Evolutionary conservation across 2,888 invertebrate genomes (phyloP).

Genomic region (Andrena trimmerana): DNA sequence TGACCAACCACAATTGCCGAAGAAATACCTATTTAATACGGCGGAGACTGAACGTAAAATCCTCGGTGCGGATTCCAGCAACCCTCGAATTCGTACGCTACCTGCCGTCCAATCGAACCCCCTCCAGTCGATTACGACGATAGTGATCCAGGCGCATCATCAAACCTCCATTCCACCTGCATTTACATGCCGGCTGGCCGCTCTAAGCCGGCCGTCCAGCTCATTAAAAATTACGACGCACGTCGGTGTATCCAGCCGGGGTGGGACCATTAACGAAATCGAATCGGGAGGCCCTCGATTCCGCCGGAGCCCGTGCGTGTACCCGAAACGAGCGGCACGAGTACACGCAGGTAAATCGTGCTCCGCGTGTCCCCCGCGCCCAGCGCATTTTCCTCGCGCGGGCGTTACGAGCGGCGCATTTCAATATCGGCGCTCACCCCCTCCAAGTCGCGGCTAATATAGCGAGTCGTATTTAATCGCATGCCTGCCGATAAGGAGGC

Average conservation of each 20-base stretch:
- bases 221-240: conserved; percentile 73
- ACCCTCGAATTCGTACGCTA: too few species aligned
- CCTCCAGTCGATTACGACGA: conserved; percentile 41
- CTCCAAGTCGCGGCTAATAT: conserved; percentile 42
- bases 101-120: conserved; percentile 2
- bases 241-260: conserved; percentile 24
- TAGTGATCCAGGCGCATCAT: conserved; percentile 49
- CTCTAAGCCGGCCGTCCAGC: conserved; percentile 54
- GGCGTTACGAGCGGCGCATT: conserved; percentile 60
- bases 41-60: neutral
- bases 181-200: conserved; percentile 58
- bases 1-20: too few species aligned
- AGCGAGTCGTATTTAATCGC: conserved; percentile 71
- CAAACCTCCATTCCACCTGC: conserved; percentile 43
- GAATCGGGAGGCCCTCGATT: conserved; percentile 58
- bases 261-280: conserved; percentile 68
- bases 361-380: neutral
- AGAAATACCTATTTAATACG: neutral
- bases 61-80: too few species aligned
- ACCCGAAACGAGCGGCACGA: conserved; percentile 38
- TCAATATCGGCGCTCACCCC: conserved; percentile 58
- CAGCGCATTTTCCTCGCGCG: conserved; percentile 49
- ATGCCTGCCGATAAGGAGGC: conserved; percentile 39
- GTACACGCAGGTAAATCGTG: neutral
- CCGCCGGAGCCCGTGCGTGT: conserved; percentile 39